These are phyloP conservation scores for Acronicta psi DNA, from an alignment of 2,888 invertebrate genomes.

Conservation along the genomic window DNA sequence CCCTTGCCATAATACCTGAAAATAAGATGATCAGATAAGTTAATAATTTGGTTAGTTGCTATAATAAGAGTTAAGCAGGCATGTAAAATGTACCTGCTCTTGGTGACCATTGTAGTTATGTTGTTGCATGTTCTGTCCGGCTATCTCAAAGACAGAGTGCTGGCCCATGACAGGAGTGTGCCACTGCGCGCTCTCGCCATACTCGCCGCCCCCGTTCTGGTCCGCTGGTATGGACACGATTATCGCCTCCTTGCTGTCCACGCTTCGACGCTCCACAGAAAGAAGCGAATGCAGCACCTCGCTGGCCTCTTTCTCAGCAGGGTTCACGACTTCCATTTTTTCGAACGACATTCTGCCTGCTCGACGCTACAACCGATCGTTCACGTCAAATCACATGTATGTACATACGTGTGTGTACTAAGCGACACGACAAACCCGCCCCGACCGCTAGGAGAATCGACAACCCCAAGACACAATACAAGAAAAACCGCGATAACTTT, in stretches of 20 bases:
- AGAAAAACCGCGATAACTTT: slow-evolving; percentile 88
- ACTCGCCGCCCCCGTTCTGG: slow-evolving; percentile 84
- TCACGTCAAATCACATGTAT: slow-evolving; percentile 86
- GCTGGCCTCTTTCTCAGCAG: slow-evolving; percentile 92
- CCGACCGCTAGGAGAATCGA: slow-evolving; percentile 71
- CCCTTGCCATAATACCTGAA: slow-evolving; percentile 91
- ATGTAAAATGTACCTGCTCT: slow-evolving; percentile 75
- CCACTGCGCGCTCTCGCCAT: slow-evolving; percentile 90
- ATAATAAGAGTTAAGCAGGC: not conserved
- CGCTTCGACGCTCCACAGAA: slow-evolving; percentile 91
- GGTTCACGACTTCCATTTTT: slow-evolving; percentile 90
- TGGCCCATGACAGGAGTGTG: slow-evolving; percentile 90
- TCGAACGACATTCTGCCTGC: slow-evolving; percentile 83
- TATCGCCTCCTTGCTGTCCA: slow-evolving; percentile 88
- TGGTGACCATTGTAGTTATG: slow-evolving; percentile 86
- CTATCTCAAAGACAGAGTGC: slow-evolving; percentile 86
- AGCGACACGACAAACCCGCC: slow-evolving; percentile 81
- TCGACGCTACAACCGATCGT: slow-evolving; percentile 83
- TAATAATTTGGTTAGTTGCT: not conserved
- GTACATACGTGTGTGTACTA: slow-evolving; percentile 85
- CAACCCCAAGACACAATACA: slow-evolving; percentile 71
- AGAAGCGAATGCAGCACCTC: slow-evolving; percentile 91
- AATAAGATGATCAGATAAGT: slow-evolving; percentile 32
- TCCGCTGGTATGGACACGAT: slow-evolving; percentile 84
- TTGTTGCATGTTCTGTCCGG: slow-evolving; percentile 81